Conservation (phyloP, 2,113 vertebrate genomes). For the Sprattus sprattus region DNA sequence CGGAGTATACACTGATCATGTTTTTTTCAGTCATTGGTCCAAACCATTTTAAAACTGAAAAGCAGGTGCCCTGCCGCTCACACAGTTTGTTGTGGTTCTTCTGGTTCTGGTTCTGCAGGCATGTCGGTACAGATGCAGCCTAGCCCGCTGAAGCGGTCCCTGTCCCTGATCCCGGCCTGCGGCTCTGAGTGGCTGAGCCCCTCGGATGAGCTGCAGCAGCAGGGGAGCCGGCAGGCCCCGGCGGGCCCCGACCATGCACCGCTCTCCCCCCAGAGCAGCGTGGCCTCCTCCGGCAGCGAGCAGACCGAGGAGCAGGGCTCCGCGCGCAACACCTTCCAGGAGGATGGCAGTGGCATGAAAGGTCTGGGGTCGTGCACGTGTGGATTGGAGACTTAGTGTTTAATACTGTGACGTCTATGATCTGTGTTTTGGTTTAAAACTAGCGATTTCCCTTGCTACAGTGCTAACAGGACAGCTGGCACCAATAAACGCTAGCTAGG, state of each 20-base stretch:
- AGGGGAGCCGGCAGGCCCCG: conserved; percentile 72
- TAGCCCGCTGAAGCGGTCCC: conserved; percentile 84
- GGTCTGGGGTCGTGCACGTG: conserved; percentile 64
- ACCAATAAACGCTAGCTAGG: too few relatives aligned
- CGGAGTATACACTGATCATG: too few relatives aligned
- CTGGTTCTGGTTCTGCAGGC: conserved; percentile 53
- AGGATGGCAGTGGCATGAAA: conserved; percentile 95
- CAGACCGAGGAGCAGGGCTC: conserved; percentile 87
- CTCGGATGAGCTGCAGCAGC: conserved; percentile 61
- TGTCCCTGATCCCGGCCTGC: conserved; percentile 81
- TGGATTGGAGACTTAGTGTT: too few relatives aligned
- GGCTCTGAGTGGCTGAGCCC: conserved; percentile 80
- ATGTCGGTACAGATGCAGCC: conserved; percentile 82
- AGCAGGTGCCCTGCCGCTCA: neutral
- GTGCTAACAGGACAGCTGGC: too few relatives aligned
- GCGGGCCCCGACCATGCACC: conserved; percentile 84
- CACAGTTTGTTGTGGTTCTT: neutral
- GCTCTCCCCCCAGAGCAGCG: conserved; percentile 91
- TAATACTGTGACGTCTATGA: too few relatives aligned
- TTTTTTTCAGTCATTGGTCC: too few relatives aligned
- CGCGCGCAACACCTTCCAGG: conserved; percentile 88
- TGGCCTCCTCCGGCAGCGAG: conserved; percentile 92
- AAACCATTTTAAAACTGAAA: too few relatives aligned
- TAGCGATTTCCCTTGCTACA: too few relatives aligned
- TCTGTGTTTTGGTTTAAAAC: too few relatives aligned